phyloP scores from a whole-genome alignment of 1,140 invertebrate genomes.

The Anastrepha obliqua region DNA sequence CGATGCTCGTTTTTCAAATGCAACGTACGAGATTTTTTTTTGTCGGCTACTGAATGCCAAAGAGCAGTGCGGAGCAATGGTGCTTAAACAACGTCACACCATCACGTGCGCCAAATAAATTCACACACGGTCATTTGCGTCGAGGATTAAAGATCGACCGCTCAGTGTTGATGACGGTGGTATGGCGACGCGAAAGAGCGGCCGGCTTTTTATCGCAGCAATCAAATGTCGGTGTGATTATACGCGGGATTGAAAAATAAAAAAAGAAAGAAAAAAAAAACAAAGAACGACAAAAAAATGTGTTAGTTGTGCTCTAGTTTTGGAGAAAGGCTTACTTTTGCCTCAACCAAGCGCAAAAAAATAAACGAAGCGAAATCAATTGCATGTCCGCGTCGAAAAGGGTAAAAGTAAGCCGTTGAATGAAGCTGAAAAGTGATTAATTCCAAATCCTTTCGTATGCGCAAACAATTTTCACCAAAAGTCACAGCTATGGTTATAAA shows the following conservation, averaged over 20 bases:
- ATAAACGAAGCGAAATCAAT: not conserved
- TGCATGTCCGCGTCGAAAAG: not conserved
- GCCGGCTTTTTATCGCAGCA: not conserved
- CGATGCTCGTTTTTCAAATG: not conserved
- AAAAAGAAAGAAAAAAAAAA: no score
- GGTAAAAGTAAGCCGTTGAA: slow-evolving; percentile 29
- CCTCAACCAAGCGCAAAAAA: not conserved
- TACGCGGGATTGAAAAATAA: no score
- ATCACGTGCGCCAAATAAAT: slow-evolving; percentile 59
- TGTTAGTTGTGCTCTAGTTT: slow-evolving; percentile 31
- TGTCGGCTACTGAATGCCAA: slow-evolving; percentile 1
- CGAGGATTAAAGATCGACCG: slow-evolving; percentile 57
- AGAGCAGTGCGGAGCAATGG: slow-evolving; percentile 54
- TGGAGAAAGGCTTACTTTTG: not conserved
- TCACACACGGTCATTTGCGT: slow-evolving; percentile 59
- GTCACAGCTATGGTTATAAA: slow-evolving; percentile 6
- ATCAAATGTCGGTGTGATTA: no score
- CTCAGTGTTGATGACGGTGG: not conserved
- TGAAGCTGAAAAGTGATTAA: slow-evolving; percentile 69
- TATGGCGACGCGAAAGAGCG: not conserved
- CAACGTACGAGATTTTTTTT: not conserved
- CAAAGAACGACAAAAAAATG: not conserved
- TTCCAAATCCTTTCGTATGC: slow-evolving; percentile 54
- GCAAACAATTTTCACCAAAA: slow-evolving; percentile 52
- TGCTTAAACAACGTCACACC: slow-evolving; percentile 59